Percentiles rank a stretch among this genome's conserved stretches.
phyloP scores from a whole-genome alignment of 2,797 vertebrate genomes.

The Muraenolepis orangiensis region DNA sequence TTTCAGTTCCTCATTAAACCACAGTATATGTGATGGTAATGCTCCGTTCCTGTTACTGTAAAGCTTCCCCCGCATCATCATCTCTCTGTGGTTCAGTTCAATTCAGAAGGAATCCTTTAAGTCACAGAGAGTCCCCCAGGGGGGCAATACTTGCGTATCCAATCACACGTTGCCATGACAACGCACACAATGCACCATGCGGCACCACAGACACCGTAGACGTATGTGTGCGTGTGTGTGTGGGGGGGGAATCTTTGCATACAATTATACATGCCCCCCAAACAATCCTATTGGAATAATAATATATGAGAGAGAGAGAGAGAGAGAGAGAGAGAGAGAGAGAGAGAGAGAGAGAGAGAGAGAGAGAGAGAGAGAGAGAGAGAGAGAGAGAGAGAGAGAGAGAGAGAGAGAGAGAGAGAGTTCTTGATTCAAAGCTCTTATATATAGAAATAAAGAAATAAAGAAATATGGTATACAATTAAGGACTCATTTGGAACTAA shows the following conservation, averaged over 20 bases:
- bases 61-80: neutral
- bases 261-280: neutral
- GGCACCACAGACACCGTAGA: neutral
- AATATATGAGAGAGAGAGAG: neutral
- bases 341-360: neutral
- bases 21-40: too few species aligned
- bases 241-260: neutral
- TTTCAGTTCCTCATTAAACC: too few species aligned
- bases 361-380: neutral
- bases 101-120: neutral
- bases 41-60: neutral
- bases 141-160: slow-evolving; percentile 25
- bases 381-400: neutral
- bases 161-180: slow-evolving; percentile 47
- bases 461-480: too few species aligned
- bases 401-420: neutral
- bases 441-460: too few species aligned
- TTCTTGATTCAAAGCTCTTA: neutral
- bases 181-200: slow-evolving; percentile 25
- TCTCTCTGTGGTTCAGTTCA: neutral
- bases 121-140: neutral
- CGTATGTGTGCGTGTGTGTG: too few species aligned
- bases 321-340: neutral
- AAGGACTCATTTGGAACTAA: neutral
- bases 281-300: neutral